Evolutionary conservation across 2,797 vertebrate genomes (phyloP).

Genomic region (Pangasius sanitwongsei): DNA sequence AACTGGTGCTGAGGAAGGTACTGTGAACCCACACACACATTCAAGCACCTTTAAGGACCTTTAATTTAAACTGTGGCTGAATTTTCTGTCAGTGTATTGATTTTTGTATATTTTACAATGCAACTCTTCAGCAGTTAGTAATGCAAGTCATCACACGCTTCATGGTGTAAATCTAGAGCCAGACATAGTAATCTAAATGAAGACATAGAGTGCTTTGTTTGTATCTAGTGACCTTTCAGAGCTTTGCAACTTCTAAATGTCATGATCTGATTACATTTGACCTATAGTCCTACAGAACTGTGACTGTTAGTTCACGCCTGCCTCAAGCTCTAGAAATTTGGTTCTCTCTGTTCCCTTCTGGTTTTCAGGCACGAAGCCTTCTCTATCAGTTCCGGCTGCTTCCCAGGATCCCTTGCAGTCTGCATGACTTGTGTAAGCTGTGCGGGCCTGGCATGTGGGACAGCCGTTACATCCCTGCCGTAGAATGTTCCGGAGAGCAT

Average conservation of each 20-base stretch:
- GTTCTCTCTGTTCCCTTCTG: not conserved
- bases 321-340: not conserved
- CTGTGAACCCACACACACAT: constrained; percentile 13
- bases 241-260: not conserved
- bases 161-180: constrained; percentile 2
- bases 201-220: constrained; percentile 12
- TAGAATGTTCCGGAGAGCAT: constrained; percentile 95
- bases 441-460: constrained; percentile 99
- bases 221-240: constrained; percentile 21
- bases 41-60: not conserved
- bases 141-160: not conserved
- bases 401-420: constrained; percentile 93
- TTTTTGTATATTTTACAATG: constrained; percentile 55
- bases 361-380: constrained; percentile 87
- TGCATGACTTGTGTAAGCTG: constrained; percentile 92
- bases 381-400: constrained; percentile 96
- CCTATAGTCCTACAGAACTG: not conserved
- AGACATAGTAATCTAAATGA: not conserved
- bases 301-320: not conserved
- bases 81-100: constrained; percentile 64
- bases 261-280: constrained; percentile 2
- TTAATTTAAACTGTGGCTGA: not conserved
- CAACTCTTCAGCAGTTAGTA: constrained; percentile 51
- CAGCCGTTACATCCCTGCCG: constrained; percentile 93
- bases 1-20: constrained; percentile 96